Conservation (phyloP, 2,113 vertebrate species). For the Acanthochromis polyacanthus region DNA sequence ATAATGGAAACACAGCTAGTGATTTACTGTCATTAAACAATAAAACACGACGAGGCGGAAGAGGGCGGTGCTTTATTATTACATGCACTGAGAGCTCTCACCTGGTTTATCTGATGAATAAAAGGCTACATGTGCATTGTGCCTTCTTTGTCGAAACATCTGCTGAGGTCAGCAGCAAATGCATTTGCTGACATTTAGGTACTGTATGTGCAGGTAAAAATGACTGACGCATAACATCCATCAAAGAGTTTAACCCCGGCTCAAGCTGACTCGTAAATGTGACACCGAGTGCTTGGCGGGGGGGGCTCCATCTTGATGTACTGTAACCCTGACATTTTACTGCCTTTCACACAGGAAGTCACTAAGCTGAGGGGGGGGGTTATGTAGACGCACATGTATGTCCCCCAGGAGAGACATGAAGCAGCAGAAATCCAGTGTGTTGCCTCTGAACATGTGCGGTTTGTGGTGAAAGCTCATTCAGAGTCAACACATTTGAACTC, state of each 20-base stretch:
- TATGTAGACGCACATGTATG: not conserved
- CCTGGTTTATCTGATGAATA: not conserved
- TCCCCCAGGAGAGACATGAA: not conserved
- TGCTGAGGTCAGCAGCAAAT: slow-evolving; percentile 1
- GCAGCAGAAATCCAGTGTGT: not conserved
- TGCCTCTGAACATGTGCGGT: slow-evolving; percentile 7
- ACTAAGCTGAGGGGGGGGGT: not conserved
- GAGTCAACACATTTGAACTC: slow-evolving; percentile 37
- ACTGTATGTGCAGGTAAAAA: slow-evolving; percentile 1
- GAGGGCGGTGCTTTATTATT: too few species aligned
- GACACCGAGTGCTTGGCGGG: not conserved
- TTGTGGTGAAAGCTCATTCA: slow-evolving; percentile 34
- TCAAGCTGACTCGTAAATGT: slow-evolving; percentile 19
- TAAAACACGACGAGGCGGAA: too few species aligned
- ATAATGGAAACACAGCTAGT: too few species aligned
- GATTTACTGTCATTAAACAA: too few species aligned
- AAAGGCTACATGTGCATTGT: not conserved
- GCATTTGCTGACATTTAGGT: slow-evolving; percentile 10
- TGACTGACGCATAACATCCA: slow-evolving; percentile 2
- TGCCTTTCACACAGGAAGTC: not conserved
- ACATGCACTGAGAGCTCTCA: not conserved
- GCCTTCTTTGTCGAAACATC: not conserved
- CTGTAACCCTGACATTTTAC: slow-evolving; percentile 49
- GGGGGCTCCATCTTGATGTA: slow-evolving; percentile 20
- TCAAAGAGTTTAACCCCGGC: not conserved